Evolutionary conservation across 2,888 invertebrate genomes (phyloP).

Genomic region (Gisinianus flammeolus): DNA sequence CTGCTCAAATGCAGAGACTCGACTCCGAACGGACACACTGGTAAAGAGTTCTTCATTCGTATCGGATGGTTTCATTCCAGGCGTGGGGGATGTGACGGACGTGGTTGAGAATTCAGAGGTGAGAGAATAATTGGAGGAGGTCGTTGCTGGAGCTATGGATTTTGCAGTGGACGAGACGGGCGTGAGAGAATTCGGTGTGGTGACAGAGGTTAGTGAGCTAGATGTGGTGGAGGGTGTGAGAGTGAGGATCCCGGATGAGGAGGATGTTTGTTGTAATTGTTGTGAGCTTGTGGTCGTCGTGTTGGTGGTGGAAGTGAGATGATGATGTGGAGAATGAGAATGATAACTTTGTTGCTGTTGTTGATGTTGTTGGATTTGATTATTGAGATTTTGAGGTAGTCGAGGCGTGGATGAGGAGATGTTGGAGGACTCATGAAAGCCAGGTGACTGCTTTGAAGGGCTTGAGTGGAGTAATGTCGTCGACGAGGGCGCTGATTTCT

Average conservation of each 20-base stretch:
- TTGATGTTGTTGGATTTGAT: too few species aligned
- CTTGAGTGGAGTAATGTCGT: conserved; percentile 59
- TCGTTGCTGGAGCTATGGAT: conserved; percentile 53
- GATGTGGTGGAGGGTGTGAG: conserved; percentile 57
- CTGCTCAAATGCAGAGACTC: conserved; percentile 53
- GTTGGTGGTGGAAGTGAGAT: conserved; percentile 33
- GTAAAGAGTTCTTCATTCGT: conserved; percentile 55
- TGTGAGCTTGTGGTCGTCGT: neutral
- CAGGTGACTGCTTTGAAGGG: conserved; percentile 60
- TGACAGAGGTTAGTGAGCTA: conserved; percentile 56
- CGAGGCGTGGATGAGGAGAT: conserved; percentile 25
- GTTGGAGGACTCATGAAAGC: conserved; percentile 59
- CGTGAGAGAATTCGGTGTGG: conserved; percentile 57
- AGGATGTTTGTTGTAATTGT: neutral
- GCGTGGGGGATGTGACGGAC: conserved; percentile 56
- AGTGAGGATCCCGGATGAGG: conserved; percentile 51
- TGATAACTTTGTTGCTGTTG: too few species aligned
- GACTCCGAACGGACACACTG: conserved; percentile 42
- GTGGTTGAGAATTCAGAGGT: conserved; percentile 57
- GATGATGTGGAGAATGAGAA: too few species aligned
- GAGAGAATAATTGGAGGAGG: conserved; percentile 57
- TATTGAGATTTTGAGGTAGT: neutral
- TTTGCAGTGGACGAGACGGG: conserved; percentile 55
- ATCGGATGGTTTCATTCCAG: conserved; percentile 35
- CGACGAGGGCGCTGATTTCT: conserved; percentile 56